Percentiles rank a stretch among this genome's conserved stretches.
Conservation (phyloP, 2,888 invertebrate genomes). For the Chamaedrilus cognettii region DNA sequence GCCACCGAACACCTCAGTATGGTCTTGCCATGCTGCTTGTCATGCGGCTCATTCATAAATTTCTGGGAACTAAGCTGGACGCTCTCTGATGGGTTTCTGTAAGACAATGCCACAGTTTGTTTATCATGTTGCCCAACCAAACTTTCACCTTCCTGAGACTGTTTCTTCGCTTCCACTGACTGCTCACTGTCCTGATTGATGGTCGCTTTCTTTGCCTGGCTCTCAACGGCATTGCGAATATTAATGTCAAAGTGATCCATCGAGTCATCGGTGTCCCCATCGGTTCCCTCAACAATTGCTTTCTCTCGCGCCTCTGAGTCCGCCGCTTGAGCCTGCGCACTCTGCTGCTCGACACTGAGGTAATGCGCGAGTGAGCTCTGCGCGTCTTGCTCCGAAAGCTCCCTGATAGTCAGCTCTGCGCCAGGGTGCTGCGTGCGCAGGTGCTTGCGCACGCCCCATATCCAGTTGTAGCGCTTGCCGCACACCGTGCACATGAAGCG, state of each 20-base stretch:
- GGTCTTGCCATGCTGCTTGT: not conserved
- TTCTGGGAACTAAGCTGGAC: no score
- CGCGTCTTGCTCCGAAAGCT: slow-evolving; percentile 49
- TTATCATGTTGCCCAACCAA: no score
- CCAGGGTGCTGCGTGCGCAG: slow-evolving; percentile 49
- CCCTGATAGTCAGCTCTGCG: slow-evolving; percentile 43
- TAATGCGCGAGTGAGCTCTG: slow-evolving; percentile 50
- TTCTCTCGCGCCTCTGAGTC: not conserved
- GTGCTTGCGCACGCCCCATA: slow-evolving; percentile 57
- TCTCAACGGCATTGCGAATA: slow-evolving; percentile 3
- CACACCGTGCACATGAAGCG: slow-evolving; percentile 54
- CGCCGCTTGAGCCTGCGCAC: no score
- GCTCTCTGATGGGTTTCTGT: not conserved
- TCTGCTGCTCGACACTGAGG: slow-evolving; percentile 33
- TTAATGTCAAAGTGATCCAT: slow-evolving; percentile 7
- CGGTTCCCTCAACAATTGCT: not conserved
- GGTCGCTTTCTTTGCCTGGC: not conserved
- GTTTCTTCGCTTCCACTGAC: not conserved
- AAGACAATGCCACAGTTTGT: not conserved
- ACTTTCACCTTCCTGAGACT: not conserved
- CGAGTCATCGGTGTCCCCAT: slow-evolving; percentile 9
- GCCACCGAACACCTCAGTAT: not conserved
- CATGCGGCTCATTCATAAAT: no score
- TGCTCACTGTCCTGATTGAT: slow-evolving; percentile 12
- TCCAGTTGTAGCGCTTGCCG: slow-evolving; percentile 56